Evolutionary conservation across 2,888 invertebrate genomes (phyloP), one percentile per base, ranked within the genome.

Genomic region (Ceratothoa steindachneri): DNA sequence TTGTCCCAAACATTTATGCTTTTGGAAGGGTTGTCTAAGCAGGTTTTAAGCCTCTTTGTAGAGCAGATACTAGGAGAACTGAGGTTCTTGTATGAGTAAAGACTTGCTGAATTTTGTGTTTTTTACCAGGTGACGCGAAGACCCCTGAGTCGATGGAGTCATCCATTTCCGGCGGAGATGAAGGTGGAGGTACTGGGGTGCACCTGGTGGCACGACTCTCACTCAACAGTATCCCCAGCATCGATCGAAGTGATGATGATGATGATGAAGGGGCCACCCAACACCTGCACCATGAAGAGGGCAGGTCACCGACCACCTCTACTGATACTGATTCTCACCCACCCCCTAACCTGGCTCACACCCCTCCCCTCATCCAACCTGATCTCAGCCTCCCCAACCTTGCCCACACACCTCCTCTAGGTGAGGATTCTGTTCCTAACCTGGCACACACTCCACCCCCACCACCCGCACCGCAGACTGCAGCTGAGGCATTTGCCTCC

Each of bases 151-250:
- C 60, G 12, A 24, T 24, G 1, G 60, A 60, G 3, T 51, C 52
- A 15, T 60, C 60, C 2, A 15, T 24, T 24, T n/a, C 60, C 12
- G 60, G 27, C 12, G 60, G 24, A 60, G 41, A 41, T n/a, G n/a
- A n/a, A n/a, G n/a, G n/a, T n/a, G n/a, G n/a, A n/a, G n/a, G n/a
- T n/a, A n/a, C n/a, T n/a, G n/a, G n/a, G n/a, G n/a, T n/a, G 41
- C n/a, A 60, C 12, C 60, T 60, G 69, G 66, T 69, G 28, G 71
- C 70, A 24, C 68, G 76, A 30, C 76, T 76, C 67, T 76, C 76
- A 67, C 67, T 76, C 24, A 72, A 76, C 67, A 76, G 76, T 69
- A 77, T 77, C 24, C 71, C 71, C n/a, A 74, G 73, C 64, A 73
- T 77, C 22, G 73, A 74, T 60, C 70, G 76, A 70, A 76, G 76